Conservation (phyloP, 37 sponge, comb jelly and placozoan genomes). For the Oscarella lobularis region DNA sequence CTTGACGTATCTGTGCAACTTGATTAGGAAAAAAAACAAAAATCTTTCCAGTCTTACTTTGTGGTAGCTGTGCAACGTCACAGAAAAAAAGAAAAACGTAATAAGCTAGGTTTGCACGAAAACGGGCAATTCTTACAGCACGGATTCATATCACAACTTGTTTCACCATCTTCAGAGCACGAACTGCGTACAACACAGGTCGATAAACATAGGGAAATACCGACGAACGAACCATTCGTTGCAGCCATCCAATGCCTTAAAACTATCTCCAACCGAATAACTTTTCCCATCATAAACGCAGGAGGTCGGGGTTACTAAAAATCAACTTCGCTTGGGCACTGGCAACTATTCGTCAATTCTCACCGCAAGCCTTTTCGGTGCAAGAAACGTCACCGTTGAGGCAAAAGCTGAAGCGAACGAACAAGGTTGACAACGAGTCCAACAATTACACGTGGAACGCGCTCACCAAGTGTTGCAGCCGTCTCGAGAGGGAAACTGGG, state of each 20-base stretch:
- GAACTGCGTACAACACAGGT: neutral
- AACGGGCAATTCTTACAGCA: neutral
- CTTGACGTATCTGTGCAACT: neutral
- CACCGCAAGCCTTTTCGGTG: neutral
- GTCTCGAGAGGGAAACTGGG: neutral
- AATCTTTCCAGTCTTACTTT: too few relatives aligned
- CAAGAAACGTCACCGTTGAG: neutral
- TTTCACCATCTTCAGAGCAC: neutral
- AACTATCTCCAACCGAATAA: neutral
- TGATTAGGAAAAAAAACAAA: too few relatives aligned
- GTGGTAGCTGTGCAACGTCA: neutral
- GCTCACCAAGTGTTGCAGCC: neutral
- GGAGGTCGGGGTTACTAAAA: neutral
- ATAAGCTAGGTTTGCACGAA: neutral
- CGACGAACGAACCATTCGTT: neutral
- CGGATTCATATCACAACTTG: neutral
- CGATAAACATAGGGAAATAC: neutral
- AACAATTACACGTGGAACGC: neutral
- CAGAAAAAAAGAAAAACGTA: neutral
- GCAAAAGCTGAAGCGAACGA: neutral
- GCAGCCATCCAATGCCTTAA: conserved; percentile 2
- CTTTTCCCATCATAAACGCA: neutral
- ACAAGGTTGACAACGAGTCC: neutral
- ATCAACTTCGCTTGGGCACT: neutral
- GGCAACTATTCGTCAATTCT: neutral